A percentile compares a stretch with the other conserved stretches of the same genome.
Evolutionary conservation across 2,113 vertebrate genomes (phyloP).

Genomic region (Oophaga pumilio): DNA sequence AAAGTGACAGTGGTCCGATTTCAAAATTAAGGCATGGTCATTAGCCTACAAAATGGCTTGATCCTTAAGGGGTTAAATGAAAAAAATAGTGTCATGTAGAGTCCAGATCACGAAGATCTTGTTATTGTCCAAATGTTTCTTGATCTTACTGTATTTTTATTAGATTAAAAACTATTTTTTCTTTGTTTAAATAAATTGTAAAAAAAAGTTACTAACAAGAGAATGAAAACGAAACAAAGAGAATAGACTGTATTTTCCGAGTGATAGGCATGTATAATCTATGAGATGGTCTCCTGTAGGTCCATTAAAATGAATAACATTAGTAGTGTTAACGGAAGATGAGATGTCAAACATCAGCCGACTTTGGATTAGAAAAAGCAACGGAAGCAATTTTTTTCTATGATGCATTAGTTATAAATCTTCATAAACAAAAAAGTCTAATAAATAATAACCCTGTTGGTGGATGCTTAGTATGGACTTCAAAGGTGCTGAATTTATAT

Average conservation of each 20-base stretch:
- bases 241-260: neutral
- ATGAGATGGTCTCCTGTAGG: neutral
- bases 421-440: slow-evolving; percentile 35
- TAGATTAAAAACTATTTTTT: neutral
- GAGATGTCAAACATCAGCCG: slow-evolving; percentile 28
- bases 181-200: neutral
- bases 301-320: slow-evolving; percentile 45
- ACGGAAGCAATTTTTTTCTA: slow-evolving; percentile 9
- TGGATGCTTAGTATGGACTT: slow-evolving; percentile 34
- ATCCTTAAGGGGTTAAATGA: too few species aligned
- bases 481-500: slow-evolving; percentile 43
- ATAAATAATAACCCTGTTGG: slow-evolving; percentile 25
- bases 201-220: neutral
- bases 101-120: too few species aligned
- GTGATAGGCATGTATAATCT: slow-evolving; percentile 26
- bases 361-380: slow-evolving; percentile 29
- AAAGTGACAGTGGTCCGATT: too few species aligned
- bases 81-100: too few species aligned
- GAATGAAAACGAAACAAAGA: neutral
- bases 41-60: too few species aligned
- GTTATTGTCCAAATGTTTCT: too few species aligned
- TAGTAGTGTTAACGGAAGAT: neutral
- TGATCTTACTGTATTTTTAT: neutral
- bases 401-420: slow-evolving; percentile 43
- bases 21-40: too few species aligned